Evolutionary conservation across 2,113 vertebrate genomes (phyloP), one percentile per base, ranked within the genome.

Genomic region (Proterorhinus semilunaris): DNA sequence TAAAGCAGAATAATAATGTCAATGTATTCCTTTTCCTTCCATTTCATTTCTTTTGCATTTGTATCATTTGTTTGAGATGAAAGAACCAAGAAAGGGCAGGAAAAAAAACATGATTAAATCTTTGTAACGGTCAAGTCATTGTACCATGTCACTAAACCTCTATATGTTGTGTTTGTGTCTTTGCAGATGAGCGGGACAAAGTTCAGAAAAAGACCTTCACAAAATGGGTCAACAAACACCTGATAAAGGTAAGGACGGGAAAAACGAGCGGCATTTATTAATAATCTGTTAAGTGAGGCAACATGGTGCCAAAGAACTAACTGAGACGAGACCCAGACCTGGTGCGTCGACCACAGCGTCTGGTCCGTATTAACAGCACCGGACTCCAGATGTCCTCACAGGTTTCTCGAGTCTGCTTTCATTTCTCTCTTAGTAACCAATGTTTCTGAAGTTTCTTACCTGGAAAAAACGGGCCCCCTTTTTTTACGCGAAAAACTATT

Each of bases 121-220:
- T 36, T 5, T 36, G 27, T 36, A 36, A 27, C 3, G 27, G 27
- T 27, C 27, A 27, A 11, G 51, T 9, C 8, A 27, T 55, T 55
- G 7, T 12, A 43, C 70, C 27, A 8, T 63, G 17, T 48, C 12
- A 7, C 10, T 21, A 63, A 63, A n/a, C 68, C 21, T 8, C 5
- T 79, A 1, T 67, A n/a, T 71, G 8, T 66, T 53, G 1, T 63
- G n/a, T 55, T 62, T 79, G 17, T 80, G 21, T 17, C 13, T 66
- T 63, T 47, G 10, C 87, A 97, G 96, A 97, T 86, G 96, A 97
- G 79, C 93, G 96, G 17, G 96, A 96, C 66, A 87, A 95, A 11
- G 95, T 97, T 46, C 95, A 96, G 90, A 97, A 97, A 83, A 97
- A 96, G 87, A 96, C 96, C 10, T 97, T 97, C 90, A 97, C 95